phyloP scores from a whole-genome alignment of 2,888 invertebrate genomes.

The Pteria penguin region DNA sequence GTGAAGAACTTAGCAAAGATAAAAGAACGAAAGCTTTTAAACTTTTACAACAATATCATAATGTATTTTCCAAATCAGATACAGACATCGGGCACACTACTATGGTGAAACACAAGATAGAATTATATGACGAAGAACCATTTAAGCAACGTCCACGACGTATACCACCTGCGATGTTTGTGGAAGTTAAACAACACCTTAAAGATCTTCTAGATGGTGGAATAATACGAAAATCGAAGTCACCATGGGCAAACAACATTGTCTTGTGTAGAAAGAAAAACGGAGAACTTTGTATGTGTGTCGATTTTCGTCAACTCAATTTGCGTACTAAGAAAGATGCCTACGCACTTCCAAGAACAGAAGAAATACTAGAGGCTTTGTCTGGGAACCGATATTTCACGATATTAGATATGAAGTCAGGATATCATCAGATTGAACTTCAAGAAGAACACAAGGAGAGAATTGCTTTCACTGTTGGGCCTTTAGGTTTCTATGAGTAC shows the following conservation, averaged over 20 bases:
- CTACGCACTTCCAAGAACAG: not conserved
- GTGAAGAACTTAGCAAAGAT: not conserved
- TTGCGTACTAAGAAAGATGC: too few species aligned
- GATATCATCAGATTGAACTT: not conserved
- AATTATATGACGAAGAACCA: not conserved
- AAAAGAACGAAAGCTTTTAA: not conserved
- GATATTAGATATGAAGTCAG: not conserved
- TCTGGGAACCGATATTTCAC: not conserved
- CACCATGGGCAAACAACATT: not conserved
- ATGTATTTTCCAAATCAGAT: not conserved
- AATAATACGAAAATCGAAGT: not conserved
- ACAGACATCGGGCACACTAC: not conserved
- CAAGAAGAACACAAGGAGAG: not conserved
- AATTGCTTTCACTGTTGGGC: conserved; percentile 4
- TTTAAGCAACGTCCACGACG: too few species aligned
- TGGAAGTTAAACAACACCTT: too few species aligned
- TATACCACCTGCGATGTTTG: too few species aligned
- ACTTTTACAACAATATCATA: not conserved
- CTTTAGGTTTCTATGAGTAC: not conserved
- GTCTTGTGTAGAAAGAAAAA: not conserved
- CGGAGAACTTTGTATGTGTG: not conserved
- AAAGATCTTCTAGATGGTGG: not conserved
- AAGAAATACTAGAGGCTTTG: conserved; percentile 1
- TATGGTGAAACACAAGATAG: not conserved
- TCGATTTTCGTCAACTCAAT: not conserved